Evolutionary conservation across 2,797 vertebrate species (phyloP).

Genomic region (Chaetodon trifasciatus): DNA sequence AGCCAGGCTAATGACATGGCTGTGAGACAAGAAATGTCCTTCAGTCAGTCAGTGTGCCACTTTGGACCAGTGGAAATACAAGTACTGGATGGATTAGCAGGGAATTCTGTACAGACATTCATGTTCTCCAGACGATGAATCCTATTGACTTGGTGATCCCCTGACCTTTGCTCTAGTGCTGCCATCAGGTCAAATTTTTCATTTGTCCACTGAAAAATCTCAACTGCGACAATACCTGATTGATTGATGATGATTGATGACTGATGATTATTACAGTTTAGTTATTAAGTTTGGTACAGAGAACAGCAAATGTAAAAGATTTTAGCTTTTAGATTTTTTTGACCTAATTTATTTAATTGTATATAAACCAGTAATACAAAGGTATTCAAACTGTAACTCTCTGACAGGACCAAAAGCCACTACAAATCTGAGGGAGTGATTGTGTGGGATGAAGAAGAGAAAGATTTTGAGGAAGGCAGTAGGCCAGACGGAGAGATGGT

Average conservation of each 20-base stretch:
- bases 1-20: no score
- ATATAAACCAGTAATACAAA: neutral
- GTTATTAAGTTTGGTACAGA: neutral
- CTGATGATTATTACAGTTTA: neutral
- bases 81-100: neutral
- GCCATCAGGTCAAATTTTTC: neutral
- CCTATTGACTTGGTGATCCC: neutral
- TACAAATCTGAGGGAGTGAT: neutral
- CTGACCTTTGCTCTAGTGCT: neutral
- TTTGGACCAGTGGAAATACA: neutral
- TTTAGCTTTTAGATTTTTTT: no score
- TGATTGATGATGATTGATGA: neutral
- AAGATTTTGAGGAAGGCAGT: conserved; percentile 32
- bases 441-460: conserved; percentile 28
- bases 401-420: conserved; percentile 4
- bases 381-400: neutral
- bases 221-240: neutral
- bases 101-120: neutral
- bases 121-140: neutral
- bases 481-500: conserved; percentile 50
- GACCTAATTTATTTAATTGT: neutral
- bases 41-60: neutral
- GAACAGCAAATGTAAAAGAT: neutral
- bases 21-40: no score
- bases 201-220: neutral